Base-by-base conservation (phyloP, 2,888 invertebrate species). In the Agrotis puta region DNA sequence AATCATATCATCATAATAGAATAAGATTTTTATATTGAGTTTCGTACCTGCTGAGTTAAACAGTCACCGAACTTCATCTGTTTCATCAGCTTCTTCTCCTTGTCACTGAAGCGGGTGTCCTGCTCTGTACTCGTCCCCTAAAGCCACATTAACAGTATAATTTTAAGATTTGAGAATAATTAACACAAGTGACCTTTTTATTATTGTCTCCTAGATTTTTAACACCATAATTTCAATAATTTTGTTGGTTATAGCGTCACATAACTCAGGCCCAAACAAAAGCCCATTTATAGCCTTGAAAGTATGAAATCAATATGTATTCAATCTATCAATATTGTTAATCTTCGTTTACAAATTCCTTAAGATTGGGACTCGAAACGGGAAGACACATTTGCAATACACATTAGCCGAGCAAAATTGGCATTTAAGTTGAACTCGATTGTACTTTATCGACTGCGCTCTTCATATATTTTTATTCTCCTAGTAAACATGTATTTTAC, bases 91-190 rank as follows among this genome's bases (percentile, higher is more conserved):
- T 99, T 99, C 96, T 99, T 99, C 96, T 99, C 99, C 96, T 99
- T 99, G 95, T 99, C 99, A 92, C 99, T 98, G 96, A 99, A 99
- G 90, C 99, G 98, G 90, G 99, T 99, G 95, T 99, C 99, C 96
- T 99, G 99, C 94, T 99, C 99, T 75, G 99, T 98, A 90, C 98
- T 99, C 47, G 99, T 99, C 82, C 99, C 99, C 99, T 99, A 75
- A 77, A 76, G 24, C 64, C 77, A 66, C 68, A 61, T 66, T 27
- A 20, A 61, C 53, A 64, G 66, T 66, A 70, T 58, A 39, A 56
- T 47, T 54, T 64, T 27, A 16, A 22, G 6, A 50, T 18, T 56
- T 45, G 33, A 16, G 14, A 57, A 57, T 20, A n/a, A 50, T 33
- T n/a, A 33, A 13, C 48, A 58, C 7, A 2, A 53, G 1, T 39